phyloP scores from a whole-genome alignment of 2,888 invertebrate species.

The Encarsia formosa region DNA sequence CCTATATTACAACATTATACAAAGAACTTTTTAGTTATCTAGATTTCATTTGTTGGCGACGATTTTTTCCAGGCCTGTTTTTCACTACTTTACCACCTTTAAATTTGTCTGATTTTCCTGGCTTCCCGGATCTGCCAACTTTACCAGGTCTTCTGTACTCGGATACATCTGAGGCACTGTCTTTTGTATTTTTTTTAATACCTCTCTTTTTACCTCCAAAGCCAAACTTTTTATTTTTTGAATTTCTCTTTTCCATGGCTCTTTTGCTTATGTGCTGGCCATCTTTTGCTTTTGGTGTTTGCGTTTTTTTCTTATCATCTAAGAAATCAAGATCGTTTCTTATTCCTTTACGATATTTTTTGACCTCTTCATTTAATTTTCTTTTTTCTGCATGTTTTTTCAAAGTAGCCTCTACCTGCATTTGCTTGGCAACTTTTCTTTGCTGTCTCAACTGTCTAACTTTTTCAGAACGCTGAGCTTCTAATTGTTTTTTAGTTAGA shows the following conservation, averaged over 20 bases:
- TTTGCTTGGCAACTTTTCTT: conserved; percentile 88
- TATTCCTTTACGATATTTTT: conserved; percentile 85
- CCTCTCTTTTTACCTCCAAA: conserved; percentile 95
- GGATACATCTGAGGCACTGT: conserved; percentile 68
- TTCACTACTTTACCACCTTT: conserved; percentile 23
- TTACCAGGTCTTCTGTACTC: conserved; percentile 52
- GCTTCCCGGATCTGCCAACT: conserved; percentile 33
- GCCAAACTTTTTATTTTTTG: conserved; percentile 84
- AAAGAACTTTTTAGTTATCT: no score
- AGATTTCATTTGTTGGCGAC: conserved; percentile 51
- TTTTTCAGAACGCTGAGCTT: conserved; percentile 83
- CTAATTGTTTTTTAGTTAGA: conserved; percentile 77
- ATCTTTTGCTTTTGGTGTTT: conserved; percentile 36
- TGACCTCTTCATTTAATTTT: conserved; percentile 86
- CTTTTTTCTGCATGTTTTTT: conserved; percentile 87
- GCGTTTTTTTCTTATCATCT: conserved; percentile 60
- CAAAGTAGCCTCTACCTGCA: conserved; percentile 77
- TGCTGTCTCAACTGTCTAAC: conserved; percentile 85
- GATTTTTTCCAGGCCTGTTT: conserved; percentile 32
- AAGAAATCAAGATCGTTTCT: conserved; percentile 76
- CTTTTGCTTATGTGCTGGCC: conserved; percentile 32
- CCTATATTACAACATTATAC: no score
- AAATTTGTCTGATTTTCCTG: conserved; percentile 16
- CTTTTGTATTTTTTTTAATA: conserved; percentile 78
- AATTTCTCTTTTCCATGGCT: conserved; percentile 57